A percentile compares a stretch with the other conserved stretches of the same genome.
phyloP scores from a whole-genome alignment of 2,888 invertebrate species.

The Amblyjoppa proteus region DNA sequence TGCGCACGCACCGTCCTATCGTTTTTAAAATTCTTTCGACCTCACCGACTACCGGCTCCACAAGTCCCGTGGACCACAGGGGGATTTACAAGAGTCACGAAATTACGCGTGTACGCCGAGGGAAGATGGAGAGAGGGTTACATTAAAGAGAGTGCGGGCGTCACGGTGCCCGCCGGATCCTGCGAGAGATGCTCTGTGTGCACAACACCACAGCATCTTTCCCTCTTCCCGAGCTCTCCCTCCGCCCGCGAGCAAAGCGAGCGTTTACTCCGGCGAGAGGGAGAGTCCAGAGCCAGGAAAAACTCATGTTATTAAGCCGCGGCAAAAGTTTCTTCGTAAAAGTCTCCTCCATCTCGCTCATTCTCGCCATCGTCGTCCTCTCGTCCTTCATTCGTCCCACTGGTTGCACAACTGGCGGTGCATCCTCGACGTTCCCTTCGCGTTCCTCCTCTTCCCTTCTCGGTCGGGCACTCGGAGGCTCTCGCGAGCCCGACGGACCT shows the following conservation, averaged over 20 bases:
- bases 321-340: conserved; percentile 74
- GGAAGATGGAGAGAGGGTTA: conserved; percentile 8
- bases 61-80: conserved; percentile 44
- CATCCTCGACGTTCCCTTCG: conserved; percentile 58
- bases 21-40: neutral
- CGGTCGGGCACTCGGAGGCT: conserved; percentile 40
- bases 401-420: conserved; percentile 9
- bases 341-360: conserved; percentile 65
- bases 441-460: conserved; percentile 44
- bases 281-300: conserved; percentile 73
- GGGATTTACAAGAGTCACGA: conserved; percentile 45
- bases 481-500: conserved; percentile 62
- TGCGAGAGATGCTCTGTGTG: conserved; percentile 10
- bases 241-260: conserved; percentile 26
- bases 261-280: conserved; percentile 72
- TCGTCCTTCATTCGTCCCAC: conserved; percentile 43
- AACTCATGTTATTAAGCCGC: conserved; percentile 83
- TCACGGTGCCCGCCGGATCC: conserved; percentile 60
- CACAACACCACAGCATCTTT: conserved; percentile 33
- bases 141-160: conserved; percentile 40
- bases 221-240: conserved; percentile 36
- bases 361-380: conserved; percentile 50
- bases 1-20: conserved; percentile 27
- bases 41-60: conserved; percentile 1
- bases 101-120: conserved; percentile 57